A percentile compares a stretch with the other conserved stretches of the same genome.
Evolutionary conservation across 2,888 invertebrate species (phyloP).

Genomic region (Podotricha telesiphe): DNA sequence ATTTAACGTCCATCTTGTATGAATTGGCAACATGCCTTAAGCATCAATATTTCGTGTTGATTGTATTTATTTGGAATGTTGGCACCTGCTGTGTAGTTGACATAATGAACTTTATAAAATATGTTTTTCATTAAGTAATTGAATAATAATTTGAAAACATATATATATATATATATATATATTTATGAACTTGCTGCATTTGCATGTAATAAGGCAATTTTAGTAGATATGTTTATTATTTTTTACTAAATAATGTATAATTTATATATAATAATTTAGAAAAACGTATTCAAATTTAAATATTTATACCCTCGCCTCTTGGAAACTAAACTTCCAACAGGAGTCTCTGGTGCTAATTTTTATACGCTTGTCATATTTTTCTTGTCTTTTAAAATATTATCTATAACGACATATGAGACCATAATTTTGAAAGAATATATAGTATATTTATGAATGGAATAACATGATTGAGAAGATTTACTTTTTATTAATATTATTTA

Average conservation of each 20-base stretch:
- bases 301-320: too few species aligned
- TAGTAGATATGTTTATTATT: neutral
- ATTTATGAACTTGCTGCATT: neutral
- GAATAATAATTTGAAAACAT: neutral
- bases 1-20: slow-evolving; percentile 56
- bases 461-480: too few species aligned
- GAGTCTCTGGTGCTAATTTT: too few species aligned
- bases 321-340: too few species aligned
- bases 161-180: neutral
- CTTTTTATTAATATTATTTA: neutral
- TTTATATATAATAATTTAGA: too few species aligned
- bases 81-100: slow-evolving; percentile 19
- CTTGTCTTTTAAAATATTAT: too few species aligned
- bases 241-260: too few species aligned
- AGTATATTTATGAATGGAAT: too few species aligned
- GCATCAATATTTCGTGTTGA: slow-evolving; percentile 43
- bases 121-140: slow-evolving; percentile 1
- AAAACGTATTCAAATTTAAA: too few species aligned
- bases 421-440: too few species aligned
- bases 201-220: neutral
- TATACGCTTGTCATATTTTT: too few species aligned
- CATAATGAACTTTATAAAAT: neutral
- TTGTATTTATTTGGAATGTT: slow-evolving; percentile 26
- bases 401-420: too few species aligned
- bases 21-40: slow-evolving; percentile 50